phyloP scores from a whole-genome alignment of 2,797 vertebrate genomes.

The Xiphorhynchus erythropygius region DNA sequence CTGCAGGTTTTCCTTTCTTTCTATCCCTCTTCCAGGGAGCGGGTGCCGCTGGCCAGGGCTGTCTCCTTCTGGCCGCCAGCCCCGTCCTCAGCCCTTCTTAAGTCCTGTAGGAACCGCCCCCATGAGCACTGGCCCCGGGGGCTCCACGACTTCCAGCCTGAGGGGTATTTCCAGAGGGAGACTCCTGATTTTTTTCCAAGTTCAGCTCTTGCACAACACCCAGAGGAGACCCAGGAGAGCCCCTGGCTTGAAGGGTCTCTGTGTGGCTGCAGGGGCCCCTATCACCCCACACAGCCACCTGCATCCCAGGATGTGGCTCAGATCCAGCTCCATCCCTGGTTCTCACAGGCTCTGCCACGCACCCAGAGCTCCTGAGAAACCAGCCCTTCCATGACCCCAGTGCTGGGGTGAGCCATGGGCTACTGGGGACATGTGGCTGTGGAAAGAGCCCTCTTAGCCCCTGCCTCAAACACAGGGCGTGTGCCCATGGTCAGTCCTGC shows the following conservation, averaged over 20 bases:
- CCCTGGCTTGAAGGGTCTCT: accelerated
- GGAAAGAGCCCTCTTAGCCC: background rate
- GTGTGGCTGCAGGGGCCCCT: accelerated
- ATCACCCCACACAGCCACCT: no score
- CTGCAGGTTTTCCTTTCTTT: background rate
- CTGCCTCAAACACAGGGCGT: background rate
- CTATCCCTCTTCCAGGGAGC: background rate
- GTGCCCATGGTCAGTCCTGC: accelerated
- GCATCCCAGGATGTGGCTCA: accelerated
- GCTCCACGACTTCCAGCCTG: background rate
- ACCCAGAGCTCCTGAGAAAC: accelerated
- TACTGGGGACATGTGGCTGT: accelerated
- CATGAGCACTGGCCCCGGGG: accelerated
- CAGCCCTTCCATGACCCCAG: background rate
- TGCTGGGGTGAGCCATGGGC: accelerated
- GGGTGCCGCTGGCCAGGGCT: accelerated
- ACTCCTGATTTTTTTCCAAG: background rate
- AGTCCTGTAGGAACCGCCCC: slow-evolving; percentile 23
- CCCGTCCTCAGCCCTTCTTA: slow-evolving; percentile 7
- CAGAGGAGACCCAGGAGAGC: background rate
- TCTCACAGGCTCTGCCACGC: accelerated
- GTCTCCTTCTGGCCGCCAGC: background rate
- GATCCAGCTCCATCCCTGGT: background rate
- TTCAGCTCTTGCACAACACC: background rate
- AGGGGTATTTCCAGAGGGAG: slow-evolving; percentile 60